Conservation (phyloP, 1,140 invertebrate genomes). For the Drosophila rhopaloa region DNA sequence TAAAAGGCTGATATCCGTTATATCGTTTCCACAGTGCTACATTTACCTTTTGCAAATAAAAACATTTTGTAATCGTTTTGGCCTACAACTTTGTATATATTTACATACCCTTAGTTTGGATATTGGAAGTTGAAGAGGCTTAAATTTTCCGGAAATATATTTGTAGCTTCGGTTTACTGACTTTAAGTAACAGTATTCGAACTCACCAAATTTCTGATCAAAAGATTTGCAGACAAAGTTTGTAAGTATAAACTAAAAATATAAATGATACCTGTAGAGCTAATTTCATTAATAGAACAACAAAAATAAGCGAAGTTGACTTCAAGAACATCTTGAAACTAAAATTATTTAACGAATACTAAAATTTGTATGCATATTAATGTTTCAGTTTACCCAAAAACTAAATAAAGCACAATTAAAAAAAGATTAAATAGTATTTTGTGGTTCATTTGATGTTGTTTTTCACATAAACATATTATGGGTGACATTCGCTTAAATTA, state of each 20-base stretch:
- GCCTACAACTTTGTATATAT: no score
- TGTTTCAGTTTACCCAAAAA: no score
- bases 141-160: constrained; percentile 11
- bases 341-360: background rate
- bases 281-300: background rate
- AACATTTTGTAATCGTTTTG: no score
- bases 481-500: no score
- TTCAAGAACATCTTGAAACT: background rate
- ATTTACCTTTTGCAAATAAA: background rate
- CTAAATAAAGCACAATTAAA: background rate
- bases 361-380: background rate
- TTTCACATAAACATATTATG: no score
- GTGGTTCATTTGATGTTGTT: no score
- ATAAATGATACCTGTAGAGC: background rate
- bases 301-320: background rate
- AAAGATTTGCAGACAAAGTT: constrained; percentile 3
- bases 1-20: constrained; percentile 16
- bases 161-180: constrained; percentile 19
- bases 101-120: background rate
- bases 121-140: constrained; percentile 1
- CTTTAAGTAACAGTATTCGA: constrained; percentile 8
- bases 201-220: constrained; percentile 2
- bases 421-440: background rate
- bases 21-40: constrained; percentile 1
- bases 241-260: background rate